These are phyloP conservation scores for Acleris sparsana DNA, from an alignment of 2,888 invertebrate genomes.

Conservation along the genomic window DNA sequence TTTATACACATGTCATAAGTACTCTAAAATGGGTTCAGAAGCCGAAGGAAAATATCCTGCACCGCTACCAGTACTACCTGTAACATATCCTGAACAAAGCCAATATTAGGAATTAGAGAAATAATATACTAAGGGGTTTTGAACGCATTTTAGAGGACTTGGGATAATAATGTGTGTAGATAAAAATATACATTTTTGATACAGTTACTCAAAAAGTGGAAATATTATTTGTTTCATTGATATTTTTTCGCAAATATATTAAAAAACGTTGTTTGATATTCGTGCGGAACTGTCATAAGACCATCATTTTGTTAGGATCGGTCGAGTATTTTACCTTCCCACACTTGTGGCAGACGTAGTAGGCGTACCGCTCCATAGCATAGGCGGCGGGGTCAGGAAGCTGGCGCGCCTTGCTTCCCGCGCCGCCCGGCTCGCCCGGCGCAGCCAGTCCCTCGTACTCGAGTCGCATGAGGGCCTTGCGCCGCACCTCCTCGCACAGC, in stretches of 20 bases:
- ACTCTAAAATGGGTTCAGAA: too few relatives aligned
- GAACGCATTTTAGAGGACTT: conserved; percentile 18
- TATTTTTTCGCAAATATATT: too few relatives aligned
- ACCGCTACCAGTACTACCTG: too few relatives aligned
- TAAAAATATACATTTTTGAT: too few relatives aligned
- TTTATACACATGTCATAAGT: too few relatives aligned
- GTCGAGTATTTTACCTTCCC: conserved; percentile 83
- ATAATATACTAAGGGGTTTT: background rate
- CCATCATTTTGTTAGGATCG: background rate
- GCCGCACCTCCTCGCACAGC: conserved; percentile 93
- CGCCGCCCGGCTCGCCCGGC: conserved; percentile 82
- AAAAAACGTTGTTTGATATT: too few relatives aligned
- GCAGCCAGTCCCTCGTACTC: conserved; percentile 97
- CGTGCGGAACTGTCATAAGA: too few relatives aligned
- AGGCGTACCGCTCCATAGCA: conserved; percentile 99
- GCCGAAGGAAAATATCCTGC: too few relatives aligned
- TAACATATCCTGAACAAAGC: too few relatives aligned
- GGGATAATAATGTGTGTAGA: too few relatives aligned
- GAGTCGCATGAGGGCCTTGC: conserved; percentile 97
- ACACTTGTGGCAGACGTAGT: conserved; percentile 98
- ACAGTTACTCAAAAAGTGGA: too few relatives aligned
- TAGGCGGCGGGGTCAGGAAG: conserved; percentile 92
- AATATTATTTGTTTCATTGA: too few relatives aligned
- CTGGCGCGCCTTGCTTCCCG: conserved; percentile 86
- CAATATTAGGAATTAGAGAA: background rate